Percentiles rank a stretch among this genome's conserved stretches.
These are phyloP conservation scores for Ellobium chinense DNA, from an alignment of 2,888 invertebrate species.

Conservation along the genomic window DNA sequence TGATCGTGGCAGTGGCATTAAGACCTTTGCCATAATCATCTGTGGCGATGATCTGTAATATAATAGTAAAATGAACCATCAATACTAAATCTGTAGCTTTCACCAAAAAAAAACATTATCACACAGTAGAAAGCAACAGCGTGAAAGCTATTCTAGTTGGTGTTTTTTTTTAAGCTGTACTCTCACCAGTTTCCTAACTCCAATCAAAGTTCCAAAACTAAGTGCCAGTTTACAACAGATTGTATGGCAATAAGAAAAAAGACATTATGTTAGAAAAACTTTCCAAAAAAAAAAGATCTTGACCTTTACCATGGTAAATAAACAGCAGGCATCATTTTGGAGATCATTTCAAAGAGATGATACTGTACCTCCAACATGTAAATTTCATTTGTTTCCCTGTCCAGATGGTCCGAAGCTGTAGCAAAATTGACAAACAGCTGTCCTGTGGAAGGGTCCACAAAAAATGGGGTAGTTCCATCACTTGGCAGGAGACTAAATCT, in stretches of 20 bases:
- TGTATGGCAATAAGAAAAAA: neutral
- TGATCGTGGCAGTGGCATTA: constrained; percentile 30
- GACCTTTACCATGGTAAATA: neutral
- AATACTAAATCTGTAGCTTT: no score
- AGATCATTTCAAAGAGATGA: no score
- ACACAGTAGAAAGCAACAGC: no score
- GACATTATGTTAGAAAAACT: neutral
- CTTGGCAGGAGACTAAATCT: constrained; percentile 38
- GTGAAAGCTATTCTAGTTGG: no score
- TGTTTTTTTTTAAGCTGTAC: no score
- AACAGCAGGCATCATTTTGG: neutral
- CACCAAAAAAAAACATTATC: no score
- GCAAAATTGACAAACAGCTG: constrained; percentile 31
- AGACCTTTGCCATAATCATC: constrained; percentile 49
- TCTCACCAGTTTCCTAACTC: no score
- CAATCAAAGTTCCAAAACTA: no score
- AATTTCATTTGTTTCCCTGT: constrained; percentile 37
- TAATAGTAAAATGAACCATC: neutral
- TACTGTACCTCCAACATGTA: constrained; percentile 45
- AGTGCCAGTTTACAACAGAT: neutral
- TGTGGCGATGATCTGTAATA: constrained; percentile 40
- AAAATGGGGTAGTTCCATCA: constrained; percentile 34
- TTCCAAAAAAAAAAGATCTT: neutral
- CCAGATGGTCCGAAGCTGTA: constrained; percentile 23
- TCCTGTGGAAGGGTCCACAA: constrained; percentile 31